Evolutionary conservation across 2,888 invertebrate genomes (phyloP), one percentile per base, ranked within the genome.

Genomic region (Pelosia muscerda): DNA sequence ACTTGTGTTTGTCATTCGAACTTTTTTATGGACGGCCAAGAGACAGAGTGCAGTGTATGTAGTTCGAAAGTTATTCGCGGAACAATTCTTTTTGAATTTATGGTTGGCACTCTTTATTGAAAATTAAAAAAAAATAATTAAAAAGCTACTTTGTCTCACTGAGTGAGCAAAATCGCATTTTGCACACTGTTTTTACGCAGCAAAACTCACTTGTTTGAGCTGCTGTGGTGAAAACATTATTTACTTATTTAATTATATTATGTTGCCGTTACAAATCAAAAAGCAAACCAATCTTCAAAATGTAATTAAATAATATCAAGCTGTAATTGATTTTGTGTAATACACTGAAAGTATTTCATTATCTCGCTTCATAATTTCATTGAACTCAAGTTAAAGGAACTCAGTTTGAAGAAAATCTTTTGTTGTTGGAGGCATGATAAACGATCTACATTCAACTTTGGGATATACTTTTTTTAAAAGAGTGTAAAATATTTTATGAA

Each of bases 361-460:
- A 55, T 55, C 54, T 55, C 15, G 25, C 25, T 55, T 2, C 25
- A 25, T 55, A 26, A 57, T 57, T 26, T 28, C 25, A 15, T 57
- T 25, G 26, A 57, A 57, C 57, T 26, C 26, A 25, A 57, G 23
- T 55, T 57, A 57, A 57, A 25, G 54, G 25, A 57, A 57, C 28
- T 57, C 57, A 57, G 19, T n/a, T n/a, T 9, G 23, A 25, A 57
- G 28, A 26, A 57, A 57, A 57, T 13, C 28, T 28, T 25, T 57
- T 57, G 28, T 57, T 57, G 28, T 57, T 57, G 57, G 23, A 59
- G 13, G 34, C n/a, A 34, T 59, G 58, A 59, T 59, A 28, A 31
- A 34, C 23, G 58, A 59, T 59, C 58, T 6, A 28, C 57, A 57
- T 57, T 57, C 26, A 57, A n/a, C 57, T 26, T 26, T 28, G 13